A percentile compares a stretch with the other conserved stretches of the same genome.
Evolutionary conservation across 2,113 vertebrate species (phyloP).

Genomic region (Mugil cephalus): DNA sequence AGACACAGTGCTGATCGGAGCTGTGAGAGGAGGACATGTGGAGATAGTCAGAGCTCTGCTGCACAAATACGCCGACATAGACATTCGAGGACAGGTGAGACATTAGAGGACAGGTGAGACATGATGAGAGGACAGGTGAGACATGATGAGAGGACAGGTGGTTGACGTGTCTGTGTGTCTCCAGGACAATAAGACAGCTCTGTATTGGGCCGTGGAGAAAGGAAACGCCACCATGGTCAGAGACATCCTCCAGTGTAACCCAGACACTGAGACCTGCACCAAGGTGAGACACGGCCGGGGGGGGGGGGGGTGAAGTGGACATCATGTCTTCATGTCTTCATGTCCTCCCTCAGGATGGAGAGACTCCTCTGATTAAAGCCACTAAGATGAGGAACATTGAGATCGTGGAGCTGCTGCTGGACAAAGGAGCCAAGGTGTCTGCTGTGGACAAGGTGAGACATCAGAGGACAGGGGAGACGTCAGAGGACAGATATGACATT

Average conservation of each 20-base stretch:
- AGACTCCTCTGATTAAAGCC: slow-evolving; percentile 96
- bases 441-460: slow-evolving; percentile 93
- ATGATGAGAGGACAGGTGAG: slow-evolving; percentile 78
- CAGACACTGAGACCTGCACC: slow-evolving; percentile 96
- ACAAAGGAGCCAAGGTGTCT: slow-evolving; percentile 97
- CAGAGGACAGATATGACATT: too few relatives aligned
- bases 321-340: not conserved
- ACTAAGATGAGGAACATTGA: slow-evolving; percentile 99
- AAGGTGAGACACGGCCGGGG: slow-evolving; percentile 85
- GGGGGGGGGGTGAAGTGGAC: too few relatives aligned
- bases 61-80: slow-evolving; percentile 97
- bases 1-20: slow-evolving; percentile 96
- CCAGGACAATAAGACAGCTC: slow-evolving; percentile 95
- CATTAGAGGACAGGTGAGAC: too few relatives aligned
- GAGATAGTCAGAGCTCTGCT: slow-evolving; percentile 97
- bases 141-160: slow-evolving; percentile 81
- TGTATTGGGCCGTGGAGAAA: slow-evolving; percentile 99
- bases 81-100: slow-evolving; percentile 90
- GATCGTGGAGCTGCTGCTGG: slow-evolving; percentile 95
- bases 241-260: slow-evolving; percentile 97
- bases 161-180: not conserved
- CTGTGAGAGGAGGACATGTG: slow-evolving; percentile 95
- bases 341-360: slow-evolving; percentile 91
- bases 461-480: too few relatives aligned
- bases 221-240: slow-evolving; percentile 97